A percentile compares a stretch with the other conserved stretches of the same genome.
These are phyloP conservation scores for Teinopalpus imperialis DNA, from an alignment of 2,888 invertebrate genomes.

Conservation along the genomic window DNA sequence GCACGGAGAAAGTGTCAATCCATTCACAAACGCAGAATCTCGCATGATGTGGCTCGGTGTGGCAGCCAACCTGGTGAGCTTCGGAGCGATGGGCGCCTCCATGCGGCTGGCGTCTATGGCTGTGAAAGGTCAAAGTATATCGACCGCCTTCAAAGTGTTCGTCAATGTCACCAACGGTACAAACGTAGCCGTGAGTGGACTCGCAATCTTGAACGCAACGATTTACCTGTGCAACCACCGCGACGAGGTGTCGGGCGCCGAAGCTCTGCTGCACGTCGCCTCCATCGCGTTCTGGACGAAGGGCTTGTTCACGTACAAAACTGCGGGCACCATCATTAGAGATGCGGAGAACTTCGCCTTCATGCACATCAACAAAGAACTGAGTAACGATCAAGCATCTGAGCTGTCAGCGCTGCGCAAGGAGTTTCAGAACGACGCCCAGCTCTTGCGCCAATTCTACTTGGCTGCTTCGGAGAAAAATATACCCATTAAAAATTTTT, in stretches of 20 bases:
- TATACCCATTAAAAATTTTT: slow-evolving; percentile 30
- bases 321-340: slow-evolving; percentile 32
- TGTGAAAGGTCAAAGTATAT: slow-evolving; percentile 32
- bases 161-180: slow-evolving; percentile 35
- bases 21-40: slow-evolving; percentile 32
- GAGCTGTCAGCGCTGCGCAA: slow-evolving; percentile 28
- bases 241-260: slow-evolving; percentile 30
- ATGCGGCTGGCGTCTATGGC: slow-evolving; percentile 36
- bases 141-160: slow-evolving; percentile 31
- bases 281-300: slow-evolving; percentile 37
- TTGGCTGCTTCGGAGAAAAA: slow-evolving; percentile 29
- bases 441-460: slow-evolving; percentile 32
- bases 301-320: slow-evolving; percentile 34
- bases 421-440: slow-evolving; percentile 32
- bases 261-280: slow-evolving; percentile 33
- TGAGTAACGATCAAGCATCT: slow-evolving; percentile 27
- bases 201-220: slow-evolving; percentile 34
- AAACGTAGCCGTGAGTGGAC: slow-evolving; percentile 32
- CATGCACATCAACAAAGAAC: slow-evolving; percentile 29
- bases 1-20: slow-evolving; percentile 35
- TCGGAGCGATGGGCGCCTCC: slow-evolving; percentile 37
- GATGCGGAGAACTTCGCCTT: slow-evolving; percentile 34
- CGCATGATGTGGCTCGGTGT: slow-evolving; percentile 37
- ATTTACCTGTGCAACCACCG: slow-evolving; percentile 30
- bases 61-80: slow-evolving; percentile 35